phyloP scores from a whole-genome alignment of 2,797 vertebrate genomes.

The Vultur gryphus region DNA sequence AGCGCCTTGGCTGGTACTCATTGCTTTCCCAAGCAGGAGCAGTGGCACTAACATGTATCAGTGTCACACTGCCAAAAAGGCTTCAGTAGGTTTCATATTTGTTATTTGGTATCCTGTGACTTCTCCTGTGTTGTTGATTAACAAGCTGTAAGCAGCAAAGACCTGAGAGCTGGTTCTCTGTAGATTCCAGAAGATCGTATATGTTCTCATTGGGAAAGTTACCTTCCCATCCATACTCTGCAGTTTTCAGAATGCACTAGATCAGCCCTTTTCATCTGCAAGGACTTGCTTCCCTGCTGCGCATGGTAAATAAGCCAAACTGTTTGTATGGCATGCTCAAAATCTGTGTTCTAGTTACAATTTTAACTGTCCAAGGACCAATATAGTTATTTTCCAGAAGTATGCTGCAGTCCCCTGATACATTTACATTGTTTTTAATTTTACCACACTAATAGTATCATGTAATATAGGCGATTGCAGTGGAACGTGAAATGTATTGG shows the following conservation, averaged over 20 bases:
- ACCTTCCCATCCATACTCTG: background rate
- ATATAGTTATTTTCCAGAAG: background rate
- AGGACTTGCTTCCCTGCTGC: background rate
- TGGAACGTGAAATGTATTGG: background rate
- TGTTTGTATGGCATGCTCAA: background rate
- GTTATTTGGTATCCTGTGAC: background rate
- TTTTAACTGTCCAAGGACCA: background rate
- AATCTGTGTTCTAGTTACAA: background rate
- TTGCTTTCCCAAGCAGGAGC: background rate
- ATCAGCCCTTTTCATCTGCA: background rate
- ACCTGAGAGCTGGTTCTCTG: background rate
- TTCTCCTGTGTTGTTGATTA: background rate
- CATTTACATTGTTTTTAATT: background rate
- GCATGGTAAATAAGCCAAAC: background rate
- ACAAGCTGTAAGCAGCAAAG: background rate
- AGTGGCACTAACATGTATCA: fast-evolving
- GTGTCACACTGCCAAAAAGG: background rate
- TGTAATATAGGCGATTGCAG: background rate
- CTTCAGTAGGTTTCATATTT: background rate
- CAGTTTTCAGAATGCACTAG: background rate
- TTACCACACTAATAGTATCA: background rate
- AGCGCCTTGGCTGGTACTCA: fast-evolving
- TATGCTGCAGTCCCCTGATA: background rate
- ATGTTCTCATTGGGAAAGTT: background rate
- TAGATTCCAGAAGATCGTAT: background rate